Evolutionary conservation across 2,888 invertebrate genomes (phyloP).

Genomic region (Aphidius colemani): DNA sequence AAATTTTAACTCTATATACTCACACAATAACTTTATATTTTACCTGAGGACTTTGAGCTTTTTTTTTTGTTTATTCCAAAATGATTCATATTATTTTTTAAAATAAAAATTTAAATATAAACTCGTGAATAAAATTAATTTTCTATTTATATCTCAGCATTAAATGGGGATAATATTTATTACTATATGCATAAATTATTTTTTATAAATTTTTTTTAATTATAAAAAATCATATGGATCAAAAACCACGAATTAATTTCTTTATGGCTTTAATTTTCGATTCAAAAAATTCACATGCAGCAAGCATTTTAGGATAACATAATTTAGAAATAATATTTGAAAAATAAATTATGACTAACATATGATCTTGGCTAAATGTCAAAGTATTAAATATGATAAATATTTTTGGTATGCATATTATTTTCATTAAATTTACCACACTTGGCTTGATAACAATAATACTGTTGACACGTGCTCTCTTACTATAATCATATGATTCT

Average conservation of each 20-base stretch:
- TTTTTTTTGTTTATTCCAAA: background rate
- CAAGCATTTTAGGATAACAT: too few species aligned
- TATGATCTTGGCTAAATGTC: slow-evolving; percentile 15
- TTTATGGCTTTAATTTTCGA: too few species aligned
- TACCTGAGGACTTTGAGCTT: background rate
- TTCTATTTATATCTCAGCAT: too few species aligned
- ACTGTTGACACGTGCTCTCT: background rate
- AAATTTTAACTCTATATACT: slow-evolving; percentile 33
- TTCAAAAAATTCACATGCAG: too few species aligned
- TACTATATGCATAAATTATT: too few species aligned
- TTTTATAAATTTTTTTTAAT: too few species aligned
- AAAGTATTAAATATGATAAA: slow-evolving; percentile 16
- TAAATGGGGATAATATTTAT: too few species aligned
- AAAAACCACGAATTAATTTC: too few species aligned
- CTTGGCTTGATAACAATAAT: background rate
- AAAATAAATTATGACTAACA: background rate
- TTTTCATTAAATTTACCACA: slow-evolving; percentile 8
- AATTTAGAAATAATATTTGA: too few species aligned
- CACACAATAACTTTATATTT: slow-evolving; percentile 19
- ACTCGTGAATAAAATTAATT: too few species aligned
- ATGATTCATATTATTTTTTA: background rate
- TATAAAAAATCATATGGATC: too few species aligned
- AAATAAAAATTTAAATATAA: too few species aligned
- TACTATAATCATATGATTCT: background rate
- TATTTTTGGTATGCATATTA: slow-evolving; percentile 16